These are phyloP conservation scores for Drosophila peninsularis DNA, from an alignment of 2,888 invertebrate species.

Conservation along the genomic window DNA sequence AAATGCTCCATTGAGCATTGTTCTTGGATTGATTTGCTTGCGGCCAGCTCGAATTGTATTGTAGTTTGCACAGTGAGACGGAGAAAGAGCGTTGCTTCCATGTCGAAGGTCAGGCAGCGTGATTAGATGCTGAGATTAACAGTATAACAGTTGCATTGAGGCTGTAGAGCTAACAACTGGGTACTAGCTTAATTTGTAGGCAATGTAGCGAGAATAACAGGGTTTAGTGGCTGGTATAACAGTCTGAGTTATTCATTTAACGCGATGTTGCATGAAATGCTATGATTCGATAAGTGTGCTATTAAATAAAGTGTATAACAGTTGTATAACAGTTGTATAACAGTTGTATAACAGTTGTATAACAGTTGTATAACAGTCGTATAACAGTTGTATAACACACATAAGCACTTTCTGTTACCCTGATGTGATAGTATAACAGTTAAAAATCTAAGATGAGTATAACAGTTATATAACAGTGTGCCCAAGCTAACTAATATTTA, in stretches of 20 bases:
- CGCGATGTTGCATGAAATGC: neutral
- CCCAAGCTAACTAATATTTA: neutral
- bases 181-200: too few relatives aligned
- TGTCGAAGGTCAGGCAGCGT: conserved; percentile 11
- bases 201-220: too few relatives aligned
- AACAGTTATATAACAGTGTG: neutral
- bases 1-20: conserved; percentile 25
- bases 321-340: conserved; percentile 12
- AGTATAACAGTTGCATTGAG: conserved; percentile 26
- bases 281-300: neutral
- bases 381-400: conserved; percentile 5
- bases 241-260: neutral
- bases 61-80: neutral
- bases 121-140: conserved; percentile 1
- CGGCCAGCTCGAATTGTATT: conserved; percentile 20
- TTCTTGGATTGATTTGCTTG: conserved; percentile 37
- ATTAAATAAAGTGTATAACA: conserved; percentile 1
- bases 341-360: conserved; percentile 6
- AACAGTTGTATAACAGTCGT: neutral
- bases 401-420: too few relatives aligned
- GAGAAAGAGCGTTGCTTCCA: neutral
- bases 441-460: neutral
- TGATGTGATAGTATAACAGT: neutral
- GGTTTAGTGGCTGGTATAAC: neutral
- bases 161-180: neutral